Base-by-base conservation (phyloP, 2,113 vertebrate species). In the Oreochromis aureus region DNA sequence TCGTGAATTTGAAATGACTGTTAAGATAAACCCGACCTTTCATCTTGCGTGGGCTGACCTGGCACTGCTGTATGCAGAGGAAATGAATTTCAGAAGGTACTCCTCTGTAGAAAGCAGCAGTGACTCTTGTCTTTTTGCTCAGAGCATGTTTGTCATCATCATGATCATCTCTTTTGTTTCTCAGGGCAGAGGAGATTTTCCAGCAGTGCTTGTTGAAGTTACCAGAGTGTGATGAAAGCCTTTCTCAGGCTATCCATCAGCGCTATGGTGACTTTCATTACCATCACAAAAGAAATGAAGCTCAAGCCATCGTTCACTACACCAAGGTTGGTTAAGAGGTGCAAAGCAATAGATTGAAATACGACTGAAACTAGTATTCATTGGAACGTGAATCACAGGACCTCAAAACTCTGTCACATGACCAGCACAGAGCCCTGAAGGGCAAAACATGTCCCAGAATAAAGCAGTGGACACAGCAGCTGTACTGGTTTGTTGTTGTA, bases 331-430 rank as follows among this genome's bases (percentile, higher is more conserved):
- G 59, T 63, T 11, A 19, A 63, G 30, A 63, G 9, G 59, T 34
- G 9, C 59, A 63, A 34, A 34, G 5, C 16, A 34, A 63, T 63
- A 3, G 0, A 63, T 0, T 0, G 3, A 34, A 63, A 2, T 34
- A 34, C 2, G 2, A 10, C 4, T 34, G 3, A 34, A 63, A 63
- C 0, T 1, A 32, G 59, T 0, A 34, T 34, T 63, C 0, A 63
- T 34, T 63, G 30, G 0, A 34, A 61, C 2, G 16, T 61, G 30
- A 61, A 61, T 61, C 58, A 61, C 30, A 4, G 0, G 58, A 61
- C 58, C 0, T 61, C 30, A 34, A 61, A 61, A 0, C 58, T 61
- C 16, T 61, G 30, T 61, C 58, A 61, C 30, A 0, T 19, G 58
- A 61, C 59, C 59, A 61, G 30, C 5, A 61, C 30, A 19, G 59